Evolutionary conservation across 2,797 vertebrate species (phyloP).

Genomic region (Pangasius larnaudii): DNA sequence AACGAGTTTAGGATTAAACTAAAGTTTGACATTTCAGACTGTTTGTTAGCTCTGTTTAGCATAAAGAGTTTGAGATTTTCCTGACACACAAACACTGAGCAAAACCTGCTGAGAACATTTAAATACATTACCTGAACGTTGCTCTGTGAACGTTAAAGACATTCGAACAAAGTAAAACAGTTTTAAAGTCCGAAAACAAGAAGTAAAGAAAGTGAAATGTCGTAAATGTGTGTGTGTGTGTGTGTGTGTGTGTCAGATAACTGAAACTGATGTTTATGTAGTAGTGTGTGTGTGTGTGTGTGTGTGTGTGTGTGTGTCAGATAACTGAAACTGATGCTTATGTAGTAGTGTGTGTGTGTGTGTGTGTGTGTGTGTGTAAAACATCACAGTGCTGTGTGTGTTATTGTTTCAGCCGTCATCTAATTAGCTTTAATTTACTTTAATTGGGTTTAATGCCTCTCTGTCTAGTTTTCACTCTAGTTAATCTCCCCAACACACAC

Average conservation of each 20-base stretch:
- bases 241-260: constrained; percentile 41
- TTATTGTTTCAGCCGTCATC: constrained; percentile 13
- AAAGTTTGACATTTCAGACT: too few relatives aligned
- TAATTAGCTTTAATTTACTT: constrained; percentile 30
- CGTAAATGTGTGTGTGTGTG: neutral
- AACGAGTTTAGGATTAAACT: too few relatives aligned
- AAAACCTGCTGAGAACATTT: too few relatives aligned
- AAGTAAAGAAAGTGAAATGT: neutral
- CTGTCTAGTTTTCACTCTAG: constrained; percentile 28
- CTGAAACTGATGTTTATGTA: too few relatives aligned
- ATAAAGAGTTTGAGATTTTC: too few relatives aligned
- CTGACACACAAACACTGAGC: too few relatives aligned
- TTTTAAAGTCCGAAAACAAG: too few relatives aligned
- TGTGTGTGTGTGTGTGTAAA: constrained; percentile 49
- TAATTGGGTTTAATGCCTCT: constrained; percentile 24
- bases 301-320: constrained; percentile 43
- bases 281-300: constrained; percentile 37
- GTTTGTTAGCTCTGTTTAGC: too few relatives aligned
- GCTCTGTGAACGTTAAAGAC: too few relatives aligned
- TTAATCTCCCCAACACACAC: neutral
- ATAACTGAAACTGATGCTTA: too few relatives aligned
- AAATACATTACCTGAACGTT: too few relatives aligned
- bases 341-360: neutral
- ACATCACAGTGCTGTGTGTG: constrained; percentile 36
- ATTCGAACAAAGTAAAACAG: too few relatives aligned